A percentile compares a stretch with the other conserved stretches of the same genome.
Evolutionary conservation across 2,113 vertebrate genomes (phyloP).

Genomic region (Caranx melampygus): DNA sequence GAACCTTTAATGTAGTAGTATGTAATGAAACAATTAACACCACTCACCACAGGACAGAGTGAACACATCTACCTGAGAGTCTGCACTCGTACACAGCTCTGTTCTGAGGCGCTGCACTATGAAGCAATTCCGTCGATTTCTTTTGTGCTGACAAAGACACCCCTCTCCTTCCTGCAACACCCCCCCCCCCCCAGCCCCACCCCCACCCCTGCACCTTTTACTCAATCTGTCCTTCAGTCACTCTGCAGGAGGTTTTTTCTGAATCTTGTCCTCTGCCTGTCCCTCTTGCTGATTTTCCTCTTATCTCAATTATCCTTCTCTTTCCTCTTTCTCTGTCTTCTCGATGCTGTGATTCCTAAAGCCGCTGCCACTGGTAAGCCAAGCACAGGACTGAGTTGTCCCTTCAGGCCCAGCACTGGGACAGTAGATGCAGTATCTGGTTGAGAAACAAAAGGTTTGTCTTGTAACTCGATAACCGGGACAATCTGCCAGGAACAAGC

Average conservation of each 20-base stretch:
- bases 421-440: neutral
- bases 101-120: slow-evolving; percentile 37
- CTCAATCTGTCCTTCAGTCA: slow-evolving; percentile 27
- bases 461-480: neutral
- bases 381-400: neutral
- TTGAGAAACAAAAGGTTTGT: neutral
- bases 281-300: neutral
- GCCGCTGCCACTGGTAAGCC: neutral
- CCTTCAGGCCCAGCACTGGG: neutral
- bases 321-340: neutral
- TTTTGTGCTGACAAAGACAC: slow-evolving; percentile 67
- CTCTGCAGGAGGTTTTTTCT: neutral
- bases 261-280: slow-evolving; percentile 17
- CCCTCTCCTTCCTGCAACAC: slow-evolving; percentile 26
- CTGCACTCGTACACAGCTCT: neutral
- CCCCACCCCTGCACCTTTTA: slow-evolving; percentile 7
- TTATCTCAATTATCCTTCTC: no score
- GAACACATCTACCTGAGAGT: slow-evolving; percentile 11
- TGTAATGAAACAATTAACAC: neutral
- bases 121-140: slow-evolving; percentile 56
- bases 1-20: slow-evolving; percentile 3
- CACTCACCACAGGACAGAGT: neutral
- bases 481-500: neutral
- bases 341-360: neutral
- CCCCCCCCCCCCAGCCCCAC: slow-evolving; percentile 15